A percentile compares a stretch with the other conserved stretches of the same genome.
Evolutionary conservation across 2,113 vertebrate species (phyloP).

Genomic region (Muscicapa adusta): DNA sequence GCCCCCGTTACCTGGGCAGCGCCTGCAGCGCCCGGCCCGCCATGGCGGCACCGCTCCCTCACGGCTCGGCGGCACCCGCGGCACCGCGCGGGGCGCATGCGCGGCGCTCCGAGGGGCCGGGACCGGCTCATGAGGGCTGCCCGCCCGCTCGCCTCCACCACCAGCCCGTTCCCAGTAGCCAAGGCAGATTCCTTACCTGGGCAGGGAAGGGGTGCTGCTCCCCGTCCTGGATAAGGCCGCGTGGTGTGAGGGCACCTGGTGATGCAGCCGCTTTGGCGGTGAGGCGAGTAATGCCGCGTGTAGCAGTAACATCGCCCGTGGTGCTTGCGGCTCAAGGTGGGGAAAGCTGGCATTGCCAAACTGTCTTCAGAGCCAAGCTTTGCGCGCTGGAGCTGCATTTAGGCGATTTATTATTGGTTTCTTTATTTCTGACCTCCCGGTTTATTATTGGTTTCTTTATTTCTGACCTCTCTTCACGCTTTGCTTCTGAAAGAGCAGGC

Average conservation of each 20-base stretch:
- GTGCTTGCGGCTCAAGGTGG: background rate
- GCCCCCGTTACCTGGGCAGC: background rate
- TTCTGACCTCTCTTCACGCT: background rate
- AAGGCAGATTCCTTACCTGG: background rate
- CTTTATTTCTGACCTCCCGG: background rate
- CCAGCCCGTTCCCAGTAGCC: accelerated
- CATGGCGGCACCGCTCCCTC: background rate
- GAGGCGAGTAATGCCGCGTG: background rate
- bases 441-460: background rate
- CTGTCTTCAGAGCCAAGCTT: background rate
- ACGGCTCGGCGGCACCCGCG: background rate
- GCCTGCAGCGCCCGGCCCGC: background rate
- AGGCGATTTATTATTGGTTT: background rate
- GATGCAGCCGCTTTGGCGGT: accelerated
- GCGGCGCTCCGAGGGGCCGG: background rate
- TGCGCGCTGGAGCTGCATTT: accelerated
- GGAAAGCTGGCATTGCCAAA: background rate
- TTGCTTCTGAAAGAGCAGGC: too few species aligned
- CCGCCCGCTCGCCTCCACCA: too few species aligned
- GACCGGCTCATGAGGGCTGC: accelerated
- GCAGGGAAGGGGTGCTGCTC: background rate
- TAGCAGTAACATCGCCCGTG: accelerated
- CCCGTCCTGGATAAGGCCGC: background rate
- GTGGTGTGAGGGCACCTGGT: accelerated
- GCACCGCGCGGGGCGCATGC: background rate